Base-by-base conservation (phyloP, 1,140 invertebrate species). In the Trichonephila inaurata region DNA sequence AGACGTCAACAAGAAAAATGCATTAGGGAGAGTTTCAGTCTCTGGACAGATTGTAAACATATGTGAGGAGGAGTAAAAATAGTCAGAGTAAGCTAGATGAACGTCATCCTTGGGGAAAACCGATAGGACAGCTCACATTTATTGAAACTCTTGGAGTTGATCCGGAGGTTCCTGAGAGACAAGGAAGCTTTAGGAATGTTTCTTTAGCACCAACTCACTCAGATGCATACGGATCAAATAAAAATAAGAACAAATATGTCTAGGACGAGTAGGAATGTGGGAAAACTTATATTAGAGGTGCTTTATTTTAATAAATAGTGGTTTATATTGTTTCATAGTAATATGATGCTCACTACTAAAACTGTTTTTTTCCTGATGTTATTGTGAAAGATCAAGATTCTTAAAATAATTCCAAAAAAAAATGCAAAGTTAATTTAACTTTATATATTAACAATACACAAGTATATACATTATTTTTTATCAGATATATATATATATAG, bases 11-110 rank as follows among this genome's bases (percentile, higher is more conserved):
- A 24, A 72, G 69, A 72, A 72, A 72, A 72, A 72, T 72, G 69
- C 24, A n/a, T 8, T 18, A 16, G 69, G 69, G 69, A 58, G 51
- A 83, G 10, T 83, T 83, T 21, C 44, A 1, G 40, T 83, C 81
- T n/a, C 81, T n/a, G 3, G 69, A 83, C 81, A 83, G 21, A 83
- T 51, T 83, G 81, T 83, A 83, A 83, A 83, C 81, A 83, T 18
- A 83, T 58, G 81, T 18, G 18, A 19, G 19, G 40, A 51, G 24
- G 51, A 58, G 51, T 58, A 83, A 83, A 83, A 83, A 83, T 51
- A 72, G 81, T 19, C 81, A 44, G 40, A 51, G 81, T 51, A 83
- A 83, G 81, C 81, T 51, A 83, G 81, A 51, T 83, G 18, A 83
- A 83, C 81, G 40, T 18, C 40, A 40, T 58, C 81, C 81, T 83